Evolutionary conservation across 2,797 vertebrate genomes (phyloP).

Genomic region (Rhyacichthys aspro): DNA sequence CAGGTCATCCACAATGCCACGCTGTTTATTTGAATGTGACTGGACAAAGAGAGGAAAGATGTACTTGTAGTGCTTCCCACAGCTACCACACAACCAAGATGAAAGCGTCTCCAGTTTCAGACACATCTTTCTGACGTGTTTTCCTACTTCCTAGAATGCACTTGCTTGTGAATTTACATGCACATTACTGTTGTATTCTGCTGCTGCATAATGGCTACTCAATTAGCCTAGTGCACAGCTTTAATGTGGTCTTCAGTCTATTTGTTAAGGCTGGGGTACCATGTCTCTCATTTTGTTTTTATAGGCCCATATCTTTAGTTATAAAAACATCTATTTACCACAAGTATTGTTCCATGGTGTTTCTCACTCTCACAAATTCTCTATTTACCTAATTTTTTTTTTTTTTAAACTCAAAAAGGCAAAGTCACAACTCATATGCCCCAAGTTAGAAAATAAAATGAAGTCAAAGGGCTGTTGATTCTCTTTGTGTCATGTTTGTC

Average conservation of each 20-base stretch:
- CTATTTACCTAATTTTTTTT: neutral
- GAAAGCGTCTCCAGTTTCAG: neutral
- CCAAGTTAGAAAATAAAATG: too few species aligned
- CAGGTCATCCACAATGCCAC: neutral
- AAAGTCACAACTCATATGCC: too few species aligned
- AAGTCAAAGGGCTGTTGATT: too few species aligned
- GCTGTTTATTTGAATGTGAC: constrained; percentile 1
- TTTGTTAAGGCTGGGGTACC: constrained; percentile 56
- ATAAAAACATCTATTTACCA: constrained; percentile 46
- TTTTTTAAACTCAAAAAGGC: neutral
- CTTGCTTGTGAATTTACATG: constrained; percentile 2
- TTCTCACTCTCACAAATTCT: too few species aligned
- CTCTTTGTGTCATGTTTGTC: too few species aligned
- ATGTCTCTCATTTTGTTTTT: constrained; percentile 55
- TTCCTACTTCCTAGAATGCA: neutral
- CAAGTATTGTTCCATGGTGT: constrained; percentile 9
- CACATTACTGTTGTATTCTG: constrained; percentile 16
- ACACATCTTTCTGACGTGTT: neutral
- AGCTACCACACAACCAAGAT: neutral
- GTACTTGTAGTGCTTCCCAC: neutral
- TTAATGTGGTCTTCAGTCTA: constrained; percentile 63
- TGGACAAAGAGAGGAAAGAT: constrained; percentile 7
- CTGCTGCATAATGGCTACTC: constrained; percentile 42
- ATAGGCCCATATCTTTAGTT: constrained; percentile 52
- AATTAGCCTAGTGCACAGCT: constrained; percentile 42